phyloP scores from a whole-genome alignment of 2,888 invertebrate genomes.

The Drosophila peninsularis region DNA sequence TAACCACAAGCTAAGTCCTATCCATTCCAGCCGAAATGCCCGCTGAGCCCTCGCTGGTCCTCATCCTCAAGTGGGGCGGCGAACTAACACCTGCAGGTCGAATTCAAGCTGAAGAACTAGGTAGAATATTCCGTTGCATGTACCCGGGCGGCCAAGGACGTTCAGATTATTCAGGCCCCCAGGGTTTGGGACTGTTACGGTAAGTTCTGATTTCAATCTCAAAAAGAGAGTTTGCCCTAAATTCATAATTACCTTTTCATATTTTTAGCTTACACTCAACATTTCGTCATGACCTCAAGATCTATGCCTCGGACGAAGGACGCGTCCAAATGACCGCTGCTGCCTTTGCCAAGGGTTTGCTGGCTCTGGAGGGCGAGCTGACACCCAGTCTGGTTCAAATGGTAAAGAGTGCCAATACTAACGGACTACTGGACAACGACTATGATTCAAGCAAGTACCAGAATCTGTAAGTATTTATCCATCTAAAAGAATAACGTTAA shows the following conservation, averaged over 20 bases:
- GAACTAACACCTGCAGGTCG: constrained; percentile 99
- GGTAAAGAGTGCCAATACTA: constrained; percentile 99
- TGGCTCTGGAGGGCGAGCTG: constrained; percentile 98
- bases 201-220: constrained; percentile 22
- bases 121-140: constrained; percentile 99
- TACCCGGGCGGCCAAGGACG: constrained; percentile 99
- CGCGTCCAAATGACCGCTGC: constrained; percentile 99
- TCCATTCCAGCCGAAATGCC: constrained; percentile 88
- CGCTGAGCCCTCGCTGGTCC: constrained; percentile 96
- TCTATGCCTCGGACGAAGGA: constrained; percentile 99
- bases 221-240: no score
- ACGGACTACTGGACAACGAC: constrained; percentile 98
- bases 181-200: constrained; percentile 96
- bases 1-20: constrained; percentile 54
- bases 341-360: constrained; percentile 98
- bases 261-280: constrained; percentile 93
- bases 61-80: constrained; percentile 99
- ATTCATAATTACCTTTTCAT: background rate
- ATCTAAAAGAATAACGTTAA: no score
- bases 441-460: constrained; percentile 98
- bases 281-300: constrained; percentile 99
- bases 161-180: constrained; percentile 95
- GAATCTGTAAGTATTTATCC: constrained; percentile 90
- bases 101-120: constrained; percentile 98
- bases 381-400: constrained; percentile 99